These are phyloP conservation scores for Caenorhabditis sulstoni DNA, from an alignment of 2,888 invertebrate species.

Conservation along the genomic window DNA sequence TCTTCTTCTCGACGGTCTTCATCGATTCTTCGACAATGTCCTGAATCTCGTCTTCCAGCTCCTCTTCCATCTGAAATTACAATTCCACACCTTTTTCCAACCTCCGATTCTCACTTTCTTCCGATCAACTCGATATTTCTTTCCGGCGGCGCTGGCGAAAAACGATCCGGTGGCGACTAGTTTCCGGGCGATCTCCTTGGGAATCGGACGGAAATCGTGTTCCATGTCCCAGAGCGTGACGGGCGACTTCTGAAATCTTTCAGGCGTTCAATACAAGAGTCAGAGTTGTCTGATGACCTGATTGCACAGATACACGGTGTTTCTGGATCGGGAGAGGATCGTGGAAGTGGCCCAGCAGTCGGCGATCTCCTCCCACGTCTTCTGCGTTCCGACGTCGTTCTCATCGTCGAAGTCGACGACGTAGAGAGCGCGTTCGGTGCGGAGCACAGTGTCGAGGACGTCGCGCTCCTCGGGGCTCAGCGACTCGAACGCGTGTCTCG, in stretches of 20 bases:
- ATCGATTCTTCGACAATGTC: constrained; percentile 61
- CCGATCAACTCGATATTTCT: constrained; percentile 49
- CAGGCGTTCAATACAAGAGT: too few relatives aligned
- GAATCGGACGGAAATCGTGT: neutral
- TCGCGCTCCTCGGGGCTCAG: constrained; percentile 65
- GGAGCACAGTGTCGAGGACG: constrained; percentile 57
- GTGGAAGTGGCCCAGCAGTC: constrained; percentile 67
- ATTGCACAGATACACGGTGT: constrained; percentile 59
- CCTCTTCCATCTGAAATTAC: constrained; percentile 45
- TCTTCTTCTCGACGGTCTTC: constrained; percentile 42
- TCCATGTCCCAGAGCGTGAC: neutral
- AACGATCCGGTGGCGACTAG: constrained; percentile 6
- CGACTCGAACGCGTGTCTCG: constrained; percentile 47
- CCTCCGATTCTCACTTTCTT: constrained; percentile 24
- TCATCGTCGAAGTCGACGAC: constrained; percentile 69
- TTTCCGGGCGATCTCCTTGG: constrained; percentile 3
- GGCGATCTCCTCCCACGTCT: neutral
- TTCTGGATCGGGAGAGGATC: constrained; percentile 24
- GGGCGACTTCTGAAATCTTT: too few relatives aligned
- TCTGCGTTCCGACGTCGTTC: constrained; percentile 41
- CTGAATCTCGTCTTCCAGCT: constrained; percentile 63
- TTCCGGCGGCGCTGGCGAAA: constrained; percentile 57
- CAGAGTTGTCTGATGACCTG: constrained; percentile 24
- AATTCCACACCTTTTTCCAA: neutral
- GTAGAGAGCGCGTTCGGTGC: constrained; percentile 57